Evolutionary conservation across 2,888 invertebrate species (phyloP).

Genomic region (Dynastes grantii): DNA sequence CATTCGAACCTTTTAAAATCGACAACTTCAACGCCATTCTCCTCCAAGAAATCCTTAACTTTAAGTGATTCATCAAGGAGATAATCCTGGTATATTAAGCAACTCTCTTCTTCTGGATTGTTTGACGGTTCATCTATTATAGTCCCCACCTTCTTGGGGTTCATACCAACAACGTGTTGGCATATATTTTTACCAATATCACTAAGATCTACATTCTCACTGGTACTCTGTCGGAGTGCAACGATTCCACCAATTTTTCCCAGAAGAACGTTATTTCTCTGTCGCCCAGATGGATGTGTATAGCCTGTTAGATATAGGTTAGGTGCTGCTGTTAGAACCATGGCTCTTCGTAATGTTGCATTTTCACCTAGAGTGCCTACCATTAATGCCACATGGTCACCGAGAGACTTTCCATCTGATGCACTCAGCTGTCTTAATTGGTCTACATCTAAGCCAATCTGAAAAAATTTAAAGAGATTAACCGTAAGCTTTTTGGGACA

Average conservation of each 20-base stretch:
- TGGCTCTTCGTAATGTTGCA: conserved; percentile 84
- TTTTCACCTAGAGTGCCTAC: conserved; percentile 95
- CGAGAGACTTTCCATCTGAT: conserved; percentile 80
- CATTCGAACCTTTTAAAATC: conserved; percentile 92
- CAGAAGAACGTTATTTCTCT: conserved; percentile 72
- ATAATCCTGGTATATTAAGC: conserved; percentile 90
- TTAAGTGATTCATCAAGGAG: conserved; percentile 83
- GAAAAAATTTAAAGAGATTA: conserved; percentile 56
- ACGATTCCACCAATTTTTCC: conserved; percentile 92
- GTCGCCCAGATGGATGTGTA: conserved; percentile 83
- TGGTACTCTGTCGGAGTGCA: conserved; percentile 75
- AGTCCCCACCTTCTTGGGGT: conserved; percentile 82
- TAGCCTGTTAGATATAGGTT: conserved; percentile 78
- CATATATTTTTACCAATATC: conserved; percentile 84
- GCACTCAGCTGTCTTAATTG: conserved; percentile 77
- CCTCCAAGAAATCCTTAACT: conserved; percentile 81
- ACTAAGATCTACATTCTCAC: conserved; percentile 66
- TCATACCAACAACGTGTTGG: conserved; percentile 94
- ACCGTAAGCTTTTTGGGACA: background rate
- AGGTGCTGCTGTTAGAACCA: conserved; percentile 79
- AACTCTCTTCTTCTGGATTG: conserved; percentile 83
- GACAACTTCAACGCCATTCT: conserved; percentile 78
- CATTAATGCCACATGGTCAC: conserved; percentile 86
- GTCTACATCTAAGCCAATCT: conserved; percentile 79
- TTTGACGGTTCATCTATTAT: conserved; percentile 75